Evolutionary conservation across 2,888 invertebrate genomes (phyloP), one percentile per base, ranked within the genome.

Genomic region (Lasius platythorax): DNA sequence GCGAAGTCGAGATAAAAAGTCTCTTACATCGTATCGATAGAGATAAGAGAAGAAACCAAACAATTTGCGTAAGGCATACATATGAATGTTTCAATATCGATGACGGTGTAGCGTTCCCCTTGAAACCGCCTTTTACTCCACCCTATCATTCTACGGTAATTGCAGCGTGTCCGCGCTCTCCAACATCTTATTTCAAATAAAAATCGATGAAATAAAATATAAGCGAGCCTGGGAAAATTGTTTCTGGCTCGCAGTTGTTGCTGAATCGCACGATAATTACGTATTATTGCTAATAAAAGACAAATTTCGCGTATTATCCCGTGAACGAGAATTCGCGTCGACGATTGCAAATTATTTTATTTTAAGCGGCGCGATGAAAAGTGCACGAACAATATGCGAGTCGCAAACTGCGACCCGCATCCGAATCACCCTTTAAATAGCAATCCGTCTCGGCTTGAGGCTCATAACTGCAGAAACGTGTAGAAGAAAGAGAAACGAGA

Each of bases 141-240:
- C 79, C 79, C 79, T 72, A 63, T 18, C 61, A 50, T 81, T 81
- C 61, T 50, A n/a, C 61, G 46, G 72, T 81, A 81, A 81, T 81
- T 81, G 79, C 61, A 61, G 37, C 72, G 46, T 81, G 79, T 81
- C 79, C 61, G 61, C 61, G 70, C 79, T 33, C 46, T 33, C 18
- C 61, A 40, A 72, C 61, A 37, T 81, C 79, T 81, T 81, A 81
- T 50, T 81, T 63, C 72, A 63, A 70, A 81, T 61, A 72, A 50
- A 28, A 63, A 81, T 81, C 79, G 79, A 81, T 79, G 70, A 70
- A 63, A 81, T 81, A 50, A 81, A 81, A 72, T 72, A 81, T 81
- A 72, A 70, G 46, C 68, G 61, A 70, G 37, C 23, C 37, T 46
- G 72, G 28, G 79, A 63, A 72, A 70, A 37, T 37, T 37, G 9